phyloP scores from a whole-genome alignment of 1,140 invertebrate genomes.

The Chymomyza costata region DNA sequence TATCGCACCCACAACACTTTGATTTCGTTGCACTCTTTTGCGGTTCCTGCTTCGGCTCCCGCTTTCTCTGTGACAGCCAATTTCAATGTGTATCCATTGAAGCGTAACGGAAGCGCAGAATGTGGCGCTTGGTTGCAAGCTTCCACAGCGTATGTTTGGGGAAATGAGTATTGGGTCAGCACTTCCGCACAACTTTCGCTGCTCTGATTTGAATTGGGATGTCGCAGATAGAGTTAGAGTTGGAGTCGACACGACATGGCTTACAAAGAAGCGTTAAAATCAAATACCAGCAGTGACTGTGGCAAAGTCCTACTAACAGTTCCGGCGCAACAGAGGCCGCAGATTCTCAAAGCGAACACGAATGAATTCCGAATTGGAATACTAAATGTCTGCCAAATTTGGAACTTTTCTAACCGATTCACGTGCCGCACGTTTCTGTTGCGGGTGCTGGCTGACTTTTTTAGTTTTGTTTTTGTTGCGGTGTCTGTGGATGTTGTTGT shows the following conservation, averaged over 20 bases:
- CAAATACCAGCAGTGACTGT: constrained; percentile 51
- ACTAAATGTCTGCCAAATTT: constrained; percentile 54
- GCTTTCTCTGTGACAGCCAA: constrained; percentile 35
- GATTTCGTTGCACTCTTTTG: neutral
- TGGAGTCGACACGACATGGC: constrained; percentile 5
- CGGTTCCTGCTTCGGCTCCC: too few species aligned
- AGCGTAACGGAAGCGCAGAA: constrained; percentile 1
- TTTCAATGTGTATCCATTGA: constrained; percentile 47
- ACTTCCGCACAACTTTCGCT: constrained; percentile 12
- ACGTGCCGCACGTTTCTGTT: too few species aligned
- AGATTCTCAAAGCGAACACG: neutral
- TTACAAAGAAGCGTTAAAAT: constrained; percentile 49
- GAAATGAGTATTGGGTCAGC: constrained; percentile 1
- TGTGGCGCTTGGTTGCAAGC: too few species aligned
- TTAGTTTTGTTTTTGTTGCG: constrained; percentile 5
- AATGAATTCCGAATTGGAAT: too few species aligned
- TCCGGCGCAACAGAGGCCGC: constrained; percentile 21
- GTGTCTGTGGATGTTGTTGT: constrained; percentile 26
- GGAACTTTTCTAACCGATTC: constrained; percentile 41
- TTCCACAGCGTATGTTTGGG: too few species aligned
- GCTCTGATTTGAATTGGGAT: constrained; percentile 24
- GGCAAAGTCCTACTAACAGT: constrained; percentile 52
- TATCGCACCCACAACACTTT: too few species aligned
- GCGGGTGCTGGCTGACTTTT: too few species aligned
- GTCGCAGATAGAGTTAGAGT: constrained; percentile 24